These are phyloP conservation scores for Crocuta crocuta DNA, from an alignment of 2,113 vertebrate genomes.

Conservation along the genomic window DNA sequence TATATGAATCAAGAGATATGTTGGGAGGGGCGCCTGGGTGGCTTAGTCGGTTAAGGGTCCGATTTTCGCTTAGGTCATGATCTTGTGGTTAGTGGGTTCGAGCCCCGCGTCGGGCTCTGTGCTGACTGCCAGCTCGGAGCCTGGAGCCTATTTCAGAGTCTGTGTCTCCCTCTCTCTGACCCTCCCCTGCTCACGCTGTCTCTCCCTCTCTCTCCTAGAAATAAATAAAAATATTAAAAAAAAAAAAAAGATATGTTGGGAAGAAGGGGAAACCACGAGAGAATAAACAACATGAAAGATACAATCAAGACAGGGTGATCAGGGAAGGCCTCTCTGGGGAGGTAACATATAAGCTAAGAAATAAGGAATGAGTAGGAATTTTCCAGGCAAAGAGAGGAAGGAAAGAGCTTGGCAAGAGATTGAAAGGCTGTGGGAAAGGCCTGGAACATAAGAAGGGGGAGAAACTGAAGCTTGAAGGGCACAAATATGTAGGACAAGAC, in stretches of 20 bases:
- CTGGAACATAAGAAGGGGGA: not conserved
- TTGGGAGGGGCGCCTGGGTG: not conserved
- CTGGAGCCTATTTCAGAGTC: too few species aligned
- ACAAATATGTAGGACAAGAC: not conserved
- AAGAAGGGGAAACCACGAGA: not conserved
- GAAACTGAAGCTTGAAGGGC: not conserved
- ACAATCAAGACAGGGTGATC: not conserved
- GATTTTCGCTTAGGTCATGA: too few species aligned
- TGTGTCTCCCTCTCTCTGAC: too few species aligned
- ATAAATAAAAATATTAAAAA: too few species aligned
- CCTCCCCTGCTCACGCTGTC: too few species aligned
- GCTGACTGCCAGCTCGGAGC: too few species aligned
- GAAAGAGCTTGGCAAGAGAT: not conserved
- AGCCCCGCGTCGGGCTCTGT: too few species aligned
- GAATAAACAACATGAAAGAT: not conserved
- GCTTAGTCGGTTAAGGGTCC: too few species aligned
- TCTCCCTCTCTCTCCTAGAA: too few species aligned
- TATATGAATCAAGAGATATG: not conserved
- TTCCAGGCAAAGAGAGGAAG: not conserved
- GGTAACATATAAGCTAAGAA: not conserved
- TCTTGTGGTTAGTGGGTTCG: too few species aligned
- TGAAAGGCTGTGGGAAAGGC: not conserved
- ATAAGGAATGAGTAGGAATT: slow-evolving; percentile 12
- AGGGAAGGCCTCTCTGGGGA: not conserved
- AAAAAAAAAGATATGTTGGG: not conserved